Evolutionary conservation across 2,797 vertebrate genomes (phyloP).

Genomic region (Halcyon leucocephala): DNA sequence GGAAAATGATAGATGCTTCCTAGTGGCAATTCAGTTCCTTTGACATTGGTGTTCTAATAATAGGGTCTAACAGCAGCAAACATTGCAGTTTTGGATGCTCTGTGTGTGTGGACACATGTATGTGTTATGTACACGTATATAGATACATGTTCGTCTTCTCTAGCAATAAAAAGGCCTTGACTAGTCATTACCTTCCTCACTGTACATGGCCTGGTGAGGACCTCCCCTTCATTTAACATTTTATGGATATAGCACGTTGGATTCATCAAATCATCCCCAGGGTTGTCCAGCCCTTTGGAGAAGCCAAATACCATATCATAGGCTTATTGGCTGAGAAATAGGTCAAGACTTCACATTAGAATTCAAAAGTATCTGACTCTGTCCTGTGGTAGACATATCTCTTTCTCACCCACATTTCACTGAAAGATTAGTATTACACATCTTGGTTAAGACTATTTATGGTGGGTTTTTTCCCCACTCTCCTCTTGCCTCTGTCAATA

Average conservation of each 20-base stretch:
- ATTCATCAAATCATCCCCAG: background rate
- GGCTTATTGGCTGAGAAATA: background rate
- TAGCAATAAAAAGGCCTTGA: background rate
- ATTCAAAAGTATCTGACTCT: background rate
- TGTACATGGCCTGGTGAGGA: background rate
- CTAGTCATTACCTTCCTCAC: background rate
- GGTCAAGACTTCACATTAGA: background rate
- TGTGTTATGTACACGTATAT: background rate
- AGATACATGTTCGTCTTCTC: background rate
- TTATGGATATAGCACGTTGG: background rate
- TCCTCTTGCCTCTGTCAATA: accelerated
- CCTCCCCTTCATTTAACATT: background rate
- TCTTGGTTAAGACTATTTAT: background rate
- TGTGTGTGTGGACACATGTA: accelerated
- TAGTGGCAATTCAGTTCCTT: background rate
- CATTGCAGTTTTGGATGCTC: background rate
- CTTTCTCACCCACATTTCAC: background rate
- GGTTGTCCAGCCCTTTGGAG: background rate
- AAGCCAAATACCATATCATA: background rate
- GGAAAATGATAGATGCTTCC: background rate
- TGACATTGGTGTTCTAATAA: background rate
- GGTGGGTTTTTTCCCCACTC: background rate
- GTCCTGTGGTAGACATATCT: accelerated
- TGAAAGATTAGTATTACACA: background rate
- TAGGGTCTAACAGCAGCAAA: background rate